These are phyloP conservation scores for Cebidichthys violaceus DNA, from an alignment of 2,113 vertebrate species.

Conservation along the genomic window DNA sequence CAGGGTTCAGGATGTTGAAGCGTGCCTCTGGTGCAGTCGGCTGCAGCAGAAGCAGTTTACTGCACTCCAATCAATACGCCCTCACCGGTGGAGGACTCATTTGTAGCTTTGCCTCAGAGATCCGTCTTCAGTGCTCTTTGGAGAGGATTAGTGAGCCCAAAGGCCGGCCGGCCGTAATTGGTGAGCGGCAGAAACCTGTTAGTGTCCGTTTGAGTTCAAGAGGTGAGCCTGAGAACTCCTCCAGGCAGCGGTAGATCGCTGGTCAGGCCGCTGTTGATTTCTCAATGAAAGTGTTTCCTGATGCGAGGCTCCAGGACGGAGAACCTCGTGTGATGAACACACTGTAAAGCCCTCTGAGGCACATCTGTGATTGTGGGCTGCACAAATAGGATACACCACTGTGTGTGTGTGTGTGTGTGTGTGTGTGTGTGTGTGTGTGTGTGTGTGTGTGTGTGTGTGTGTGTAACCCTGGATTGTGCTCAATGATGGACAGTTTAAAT, in stretches of 20 bases:
- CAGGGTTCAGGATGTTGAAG: neutral
- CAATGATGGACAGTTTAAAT: neutral
- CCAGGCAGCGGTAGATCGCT: constrained; percentile 27
- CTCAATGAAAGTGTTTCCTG: neutral
- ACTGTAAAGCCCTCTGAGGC: no score
- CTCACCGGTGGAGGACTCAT: neutral
- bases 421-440: neutral
- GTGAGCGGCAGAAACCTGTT: neutral
- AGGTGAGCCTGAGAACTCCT: neutral
- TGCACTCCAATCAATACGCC: constrained; percentile 26
- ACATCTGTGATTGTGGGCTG: no score
- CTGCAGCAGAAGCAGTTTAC: constrained; percentile 9
- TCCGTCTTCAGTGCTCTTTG: constrained; percentile 14
- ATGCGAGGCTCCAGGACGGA: neutral
- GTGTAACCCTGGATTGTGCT: neutral
- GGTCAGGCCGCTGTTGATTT: neutral
- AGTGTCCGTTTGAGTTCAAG: neutral
- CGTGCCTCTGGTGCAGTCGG: neutral
- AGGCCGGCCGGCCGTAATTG: neutral
- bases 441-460: neutral
- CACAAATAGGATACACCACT: no score
- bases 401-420: neutral
- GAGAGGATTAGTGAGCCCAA: constrained; percentile 12
- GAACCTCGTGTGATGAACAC: no score
- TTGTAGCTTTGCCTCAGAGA: constrained; percentile 16